Conservation (phyloP, 2,113 vertebrate genomes). For the Istiophorus platypterus region DNA sequence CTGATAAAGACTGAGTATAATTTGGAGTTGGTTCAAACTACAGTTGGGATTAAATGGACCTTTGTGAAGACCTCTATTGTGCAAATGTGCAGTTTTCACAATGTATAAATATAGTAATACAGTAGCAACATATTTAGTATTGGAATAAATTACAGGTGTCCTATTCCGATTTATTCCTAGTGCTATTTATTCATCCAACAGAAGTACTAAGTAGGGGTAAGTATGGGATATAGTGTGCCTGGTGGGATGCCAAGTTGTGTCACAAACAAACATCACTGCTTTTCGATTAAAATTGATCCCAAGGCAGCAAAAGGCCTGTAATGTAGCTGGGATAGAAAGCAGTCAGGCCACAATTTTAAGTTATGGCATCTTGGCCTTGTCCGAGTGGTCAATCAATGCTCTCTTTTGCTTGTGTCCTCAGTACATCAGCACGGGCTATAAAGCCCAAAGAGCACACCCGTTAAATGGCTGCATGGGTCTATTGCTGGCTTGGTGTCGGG, state of each 20-base stretch:
- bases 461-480: constrained; percentile 65
- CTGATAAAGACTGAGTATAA: background rate
- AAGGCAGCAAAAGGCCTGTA: constrained; percentile 43
- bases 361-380: constrained; percentile 64
- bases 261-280: constrained; percentile 46
- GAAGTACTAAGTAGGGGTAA: constrained; percentile 7
- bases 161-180: background rate
- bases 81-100: background rate
- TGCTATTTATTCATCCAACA: background rate
- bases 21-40: background rate
- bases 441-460: constrained; percentile 67
- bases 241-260: constrained; percentile 30
- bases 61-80: background rate
- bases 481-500: constrained; percentile 58
- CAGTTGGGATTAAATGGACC: background rate
- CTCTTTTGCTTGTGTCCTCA: constrained; percentile 71
- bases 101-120: background rate
- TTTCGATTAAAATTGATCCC: constrained; percentile 53
- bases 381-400: constrained; percentile 76
- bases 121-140: background rate
- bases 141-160: background rate
- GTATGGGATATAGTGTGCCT: constrained; percentile 18
- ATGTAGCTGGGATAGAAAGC: constrained; percentile 60
- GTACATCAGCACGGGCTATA: constrained; percentile 66
- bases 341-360: constrained; percentile 64